A percentile compares a stretch with the other conserved stretches of the same genome.
Conservation (phyloP, 2,797 vertebrate species). For the Erethizon dorsatum region DNA sequence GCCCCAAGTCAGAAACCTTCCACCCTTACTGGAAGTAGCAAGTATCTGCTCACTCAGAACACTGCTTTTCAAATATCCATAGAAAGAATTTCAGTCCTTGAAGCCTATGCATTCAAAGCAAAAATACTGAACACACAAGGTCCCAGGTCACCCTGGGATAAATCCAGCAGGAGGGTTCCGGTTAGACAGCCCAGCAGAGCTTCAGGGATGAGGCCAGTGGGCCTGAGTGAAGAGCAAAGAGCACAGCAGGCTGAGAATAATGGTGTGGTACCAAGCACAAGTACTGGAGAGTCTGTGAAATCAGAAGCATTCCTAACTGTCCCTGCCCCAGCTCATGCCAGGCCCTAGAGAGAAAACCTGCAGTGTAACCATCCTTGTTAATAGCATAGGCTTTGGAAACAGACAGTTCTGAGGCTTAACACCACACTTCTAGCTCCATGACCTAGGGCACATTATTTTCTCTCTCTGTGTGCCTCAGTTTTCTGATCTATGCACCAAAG, state of each 20-base stretch:
- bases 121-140: background rate
- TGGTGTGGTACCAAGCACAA: background rate
- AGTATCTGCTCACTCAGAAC: background rate
- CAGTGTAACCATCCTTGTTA: background rate
- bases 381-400: background rate
- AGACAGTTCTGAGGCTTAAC: background rate
- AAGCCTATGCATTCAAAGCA: conserved; percentile 14
- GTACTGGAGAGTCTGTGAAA: background rate
- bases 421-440: background rate
- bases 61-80: background rate
- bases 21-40: background rate
- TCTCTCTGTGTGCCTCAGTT: background rate
- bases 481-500: background rate
- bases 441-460: background rate
- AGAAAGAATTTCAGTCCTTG: background rate
- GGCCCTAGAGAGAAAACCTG: background rate
- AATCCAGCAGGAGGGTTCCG: background rate
- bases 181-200: background rate
- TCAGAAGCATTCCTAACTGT: background rate
- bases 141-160: background rate
- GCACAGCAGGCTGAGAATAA: background rate
- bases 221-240: background rate
- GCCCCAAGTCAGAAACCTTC: background rate
- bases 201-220: background rate
- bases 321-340: background rate